Base-by-base conservation (phyloP, 1,140 invertebrate species). In the Popillia japonica region DNA sequence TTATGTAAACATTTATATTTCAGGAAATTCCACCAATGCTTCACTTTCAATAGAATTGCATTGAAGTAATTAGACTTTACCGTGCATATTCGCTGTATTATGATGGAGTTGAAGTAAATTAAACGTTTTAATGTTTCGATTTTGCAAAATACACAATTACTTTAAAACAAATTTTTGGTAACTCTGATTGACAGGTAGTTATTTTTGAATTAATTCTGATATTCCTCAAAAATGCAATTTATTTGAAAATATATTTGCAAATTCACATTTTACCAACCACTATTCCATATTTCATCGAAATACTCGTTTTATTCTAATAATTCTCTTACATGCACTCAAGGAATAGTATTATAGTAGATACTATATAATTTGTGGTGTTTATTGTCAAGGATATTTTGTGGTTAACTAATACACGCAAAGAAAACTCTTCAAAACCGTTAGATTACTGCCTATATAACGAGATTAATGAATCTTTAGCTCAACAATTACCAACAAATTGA, bases 1-100 rank as follows among this genome's bases (percentile, higher is more conserved):
- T 68, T 68, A 34, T 22, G 9, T 10, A 68, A 68, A 68, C 61
- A 68, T 68, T 23, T 68, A 68, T 27, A 68, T 68, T 68, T 34
- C 17, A 10, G 61, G 61, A 68, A 68, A 68, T 68, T 68, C 61
- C 61, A 17, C 6, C 11, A 22, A 22, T 68, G 61, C 61, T 22
- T 68, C 61, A 68, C 22, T 68, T 68, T 68, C 61, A 68, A 7
- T 68, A 20, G 27, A 68, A 68, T 68, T 17, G 27, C 61, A 34
- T 22, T 68, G 20, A 17, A 23, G 6, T 68, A 68, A 68, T 68
- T 68, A 8, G 27, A 27, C 7, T 17, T 55, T 14, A n/a, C 44
- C 6, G 48, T n/a, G 17, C 17, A 55, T 55, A 17, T 55, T 55
- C 17, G 17, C 14, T n/a, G 17, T n/a, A 55, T 55, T 17, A 55